Evolutionary conservation across 2,888 invertebrate genomes (phyloP), one percentile per base, ranked within the genome.

Genomic region (Torymus texanus): DNA sequence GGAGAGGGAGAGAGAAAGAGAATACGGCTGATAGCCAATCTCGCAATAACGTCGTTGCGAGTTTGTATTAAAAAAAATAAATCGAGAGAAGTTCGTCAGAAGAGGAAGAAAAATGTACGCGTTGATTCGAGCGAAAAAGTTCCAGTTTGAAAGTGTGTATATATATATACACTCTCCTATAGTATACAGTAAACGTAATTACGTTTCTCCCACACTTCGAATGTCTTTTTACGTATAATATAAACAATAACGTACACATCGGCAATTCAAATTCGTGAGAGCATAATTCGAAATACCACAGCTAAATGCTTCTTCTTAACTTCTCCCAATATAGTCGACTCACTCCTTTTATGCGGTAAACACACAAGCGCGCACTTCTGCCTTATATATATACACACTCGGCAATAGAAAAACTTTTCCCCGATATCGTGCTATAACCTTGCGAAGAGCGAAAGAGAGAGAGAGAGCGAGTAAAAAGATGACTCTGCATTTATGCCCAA

Each of bases 1-100:
- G 51, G 24, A 68, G 56, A 24, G 55, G 63, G 66, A 1, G 63
- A 56, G 63, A 80, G 62, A 66, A 16, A 50, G 68, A 2, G 51
- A 76, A 74, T 72, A 79, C 67, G 66, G 81, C 55, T 67, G 74
- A 78, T 67, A 78, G 82, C 81, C 83, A 86, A 86, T 86, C 84
- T 85, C 70, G 80, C 81, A 81, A 85, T 85, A 82, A 82, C 82
- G 74, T 83, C 81, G 77, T 80, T 79, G 83, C 82, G 80, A 77
- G 79, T 82, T 81, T 74, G 74, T 82, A 83, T 83, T 82, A 79
- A 78, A 50, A 29, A 70, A 76, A 70, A 63, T 68, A 74, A 59
- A 70, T 14, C 24, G 41, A 73, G 41, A 73, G n/a, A 63, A 56
- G 2, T 61, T 21, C 14, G 41, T 41, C 14, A 61, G 73, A 65